Evolutionary conservation across 2,113 vertebrate species (phyloP).

Genomic region (Ciconia boyciana): DNA sequence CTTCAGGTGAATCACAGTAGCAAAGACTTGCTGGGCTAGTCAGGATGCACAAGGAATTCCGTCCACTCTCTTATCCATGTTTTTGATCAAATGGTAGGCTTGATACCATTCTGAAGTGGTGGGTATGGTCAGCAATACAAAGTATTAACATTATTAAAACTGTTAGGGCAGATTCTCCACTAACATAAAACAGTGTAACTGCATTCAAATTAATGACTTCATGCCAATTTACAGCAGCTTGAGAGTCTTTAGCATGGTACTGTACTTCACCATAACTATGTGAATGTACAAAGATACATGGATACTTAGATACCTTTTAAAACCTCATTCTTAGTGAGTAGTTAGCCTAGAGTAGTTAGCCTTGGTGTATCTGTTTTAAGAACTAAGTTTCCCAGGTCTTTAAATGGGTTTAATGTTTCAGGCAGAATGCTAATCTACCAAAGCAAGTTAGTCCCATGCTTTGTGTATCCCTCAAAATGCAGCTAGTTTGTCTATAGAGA

Average conservation of each 20-base stretch:
- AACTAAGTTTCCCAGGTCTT: neutral
- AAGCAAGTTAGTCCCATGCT: neutral
- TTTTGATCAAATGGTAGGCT: neutral
- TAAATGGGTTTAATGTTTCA: neutral
- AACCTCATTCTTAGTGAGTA: neutral
- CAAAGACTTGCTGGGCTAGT: neutral
- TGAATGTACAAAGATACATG: fast-evolving
- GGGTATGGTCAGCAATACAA: neutral
- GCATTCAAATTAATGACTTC: neutral
- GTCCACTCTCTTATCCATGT: neutral
- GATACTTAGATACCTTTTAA: neutral
- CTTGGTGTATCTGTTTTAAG: neutral
- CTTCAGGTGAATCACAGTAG: conserved; percentile 38
- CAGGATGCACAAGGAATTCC: conserved; percentile 28
- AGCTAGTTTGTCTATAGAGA: neutral
- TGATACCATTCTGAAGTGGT: neutral
- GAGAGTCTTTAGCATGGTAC: neutral
- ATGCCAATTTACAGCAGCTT: neutral
- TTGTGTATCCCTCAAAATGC: neutral
- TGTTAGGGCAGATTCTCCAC: neutral
- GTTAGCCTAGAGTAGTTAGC: too few relatives aligned
- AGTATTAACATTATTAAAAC: neutral
- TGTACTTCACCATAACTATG: too few relatives aligned
- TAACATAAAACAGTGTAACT: neutral
- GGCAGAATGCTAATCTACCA: neutral